Base-by-base conservation (phyloP, 1,140 invertebrate genomes). In the Myzus persicae region DNA sequence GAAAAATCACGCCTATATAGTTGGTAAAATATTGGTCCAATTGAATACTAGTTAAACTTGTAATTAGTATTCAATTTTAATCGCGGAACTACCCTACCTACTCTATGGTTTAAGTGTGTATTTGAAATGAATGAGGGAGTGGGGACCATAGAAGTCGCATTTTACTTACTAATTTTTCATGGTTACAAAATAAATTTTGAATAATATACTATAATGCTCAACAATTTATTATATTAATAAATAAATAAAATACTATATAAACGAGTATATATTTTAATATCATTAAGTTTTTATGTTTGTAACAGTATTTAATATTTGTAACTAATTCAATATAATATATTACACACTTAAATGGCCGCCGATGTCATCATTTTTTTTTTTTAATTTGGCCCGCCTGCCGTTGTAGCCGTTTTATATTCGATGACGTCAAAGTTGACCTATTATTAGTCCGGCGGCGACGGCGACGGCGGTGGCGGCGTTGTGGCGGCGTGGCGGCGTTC, bases 371-470 rank as follows among this genome's bases (percentile, higher is more conserved):
- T 89, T 46, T 48, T 87, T 51, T 48, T 88, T 48, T 36, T 89
- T 89, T 54, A n/a, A 88, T 88, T 88, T 88, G 44, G 85, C 42
- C 85, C 88, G 46, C 38, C 40, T 44, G 84, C 36, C 46, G 36
- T 46, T 46, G 84, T 46, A 46, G 84, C 31, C 11, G 85, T 88
- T 88, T 44, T 88, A 88, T 88, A 48, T 88, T 88, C 42, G 85
- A 89, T 89, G 88, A 89, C 88, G 88, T 89, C 46, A 89, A 89
- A 54, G 88, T 89, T 89, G 48, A 89, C 88, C 88, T 89, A 89
- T 89, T 89, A 89, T 89, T 89, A 89, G 48, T 89, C 22, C 46
- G n/a, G 22, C 36, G 36, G 88, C 36, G n/a, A 20, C 46, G 38
- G 11, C n/a, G n/a, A n/a, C 36, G 11, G 36, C 22, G 38, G 22